These are phyloP conservation scores for Pediacus dermestoides DNA, from an alignment of 2,888 invertebrate genomes.

Conservation along the genomic window DNA sequence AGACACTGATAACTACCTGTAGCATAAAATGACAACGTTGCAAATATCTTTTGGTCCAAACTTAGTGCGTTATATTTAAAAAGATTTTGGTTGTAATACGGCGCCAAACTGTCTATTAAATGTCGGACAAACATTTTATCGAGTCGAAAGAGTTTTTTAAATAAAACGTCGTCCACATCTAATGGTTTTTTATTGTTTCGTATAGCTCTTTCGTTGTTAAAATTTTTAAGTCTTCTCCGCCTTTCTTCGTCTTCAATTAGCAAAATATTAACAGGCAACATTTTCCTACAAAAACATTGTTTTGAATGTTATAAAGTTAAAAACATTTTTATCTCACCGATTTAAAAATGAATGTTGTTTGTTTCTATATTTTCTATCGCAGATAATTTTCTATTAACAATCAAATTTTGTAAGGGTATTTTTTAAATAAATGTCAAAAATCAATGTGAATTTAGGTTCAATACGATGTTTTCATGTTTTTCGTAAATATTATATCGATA, in stretches of 20 bases:
- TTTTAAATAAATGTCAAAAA: too few relatives aligned
- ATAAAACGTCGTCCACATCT: slow-evolving; percentile 11
- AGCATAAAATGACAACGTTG: slow-evolving; percentile 13
- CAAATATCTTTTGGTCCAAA: slow-evolving; percentile 9
- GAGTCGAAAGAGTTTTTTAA: slow-evolving; percentile 9
- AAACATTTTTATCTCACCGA: too few relatives aligned
- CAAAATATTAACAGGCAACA: slow-evolving; percentile 8
- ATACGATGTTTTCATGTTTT: slow-evolving; percentile 5
- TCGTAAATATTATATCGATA: not conserved
- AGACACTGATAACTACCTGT: slow-evolving; percentile 16
- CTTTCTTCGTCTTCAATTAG: slow-evolving; percentile 8
- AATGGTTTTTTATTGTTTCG: slow-evolving; percentile 11
- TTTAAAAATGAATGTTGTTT: too few relatives aligned
- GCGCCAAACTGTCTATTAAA: slow-evolving; percentile 9
- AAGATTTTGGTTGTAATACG: too few relatives aligned
- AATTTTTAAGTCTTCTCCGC: slow-evolving; percentile 9
- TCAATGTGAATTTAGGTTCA: too few relatives aligned
- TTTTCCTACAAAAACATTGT: too few relatives aligned
- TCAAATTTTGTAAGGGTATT: too few relatives aligned
- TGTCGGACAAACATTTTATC: slow-evolving; percentile 3
- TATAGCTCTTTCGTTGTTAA: slow-evolving; percentile 10
- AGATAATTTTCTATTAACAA: too few relatives aligned
- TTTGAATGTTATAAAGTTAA: too few relatives aligned
- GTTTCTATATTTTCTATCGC: too few relatives aligned
- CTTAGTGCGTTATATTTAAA: too few relatives aligned